phyloP scores from a whole-genome alignment of 1,140 invertebrate genomes.

The Heliothis subflexa region DNA sequence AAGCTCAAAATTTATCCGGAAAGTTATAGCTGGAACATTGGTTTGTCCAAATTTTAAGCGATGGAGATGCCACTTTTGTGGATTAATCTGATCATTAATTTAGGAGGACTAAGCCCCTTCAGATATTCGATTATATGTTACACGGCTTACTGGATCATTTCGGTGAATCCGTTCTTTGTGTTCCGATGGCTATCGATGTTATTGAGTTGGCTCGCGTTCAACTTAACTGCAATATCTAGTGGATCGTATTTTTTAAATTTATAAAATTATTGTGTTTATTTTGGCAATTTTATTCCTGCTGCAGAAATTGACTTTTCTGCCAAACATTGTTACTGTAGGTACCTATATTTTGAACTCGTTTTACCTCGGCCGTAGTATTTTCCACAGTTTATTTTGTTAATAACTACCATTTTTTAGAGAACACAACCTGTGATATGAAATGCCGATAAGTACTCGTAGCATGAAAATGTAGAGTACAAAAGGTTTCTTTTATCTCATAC shows the following conservation, averaged over 20 bases:
- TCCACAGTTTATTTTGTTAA: background rate
- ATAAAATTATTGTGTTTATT: slow-evolving; percentile 33
- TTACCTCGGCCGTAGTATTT: background rate
- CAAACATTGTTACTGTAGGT: slow-evolving; percentile 9
- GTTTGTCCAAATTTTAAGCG: slow-evolving; percentile 38
- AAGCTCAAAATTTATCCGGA: slow-evolving; percentile 62
- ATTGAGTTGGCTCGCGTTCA: slow-evolving; percentile 49
- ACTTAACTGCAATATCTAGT: slow-evolving; percentile 36
- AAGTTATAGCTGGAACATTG: slow-evolving; percentile 46
- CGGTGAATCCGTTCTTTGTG: slow-evolving; percentile 33
- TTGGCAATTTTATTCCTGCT: background rate
- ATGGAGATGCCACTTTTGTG: slow-evolving; percentile 41
- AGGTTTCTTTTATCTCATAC: background rate
- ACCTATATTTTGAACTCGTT: background rate
- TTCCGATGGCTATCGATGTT: slow-evolving; percentile 44
- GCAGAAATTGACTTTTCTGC: background rate
- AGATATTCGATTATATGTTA: slow-evolving; percentile 49
- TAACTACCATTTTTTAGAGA: no score
- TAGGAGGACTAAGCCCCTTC: slow-evolving; percentile 28
- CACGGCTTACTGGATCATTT: slow-evolving; percentile 41
- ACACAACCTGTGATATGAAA: no score
- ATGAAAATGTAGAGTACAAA: background rate
- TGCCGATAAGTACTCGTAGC: background rate
- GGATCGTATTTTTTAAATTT: slow-evolving; percentile 38
- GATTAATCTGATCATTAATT: slow-evolving; percentile 50